Conservation (phyloP, 2,113 vertebrate species). For the Sciurus niger region DNA sequence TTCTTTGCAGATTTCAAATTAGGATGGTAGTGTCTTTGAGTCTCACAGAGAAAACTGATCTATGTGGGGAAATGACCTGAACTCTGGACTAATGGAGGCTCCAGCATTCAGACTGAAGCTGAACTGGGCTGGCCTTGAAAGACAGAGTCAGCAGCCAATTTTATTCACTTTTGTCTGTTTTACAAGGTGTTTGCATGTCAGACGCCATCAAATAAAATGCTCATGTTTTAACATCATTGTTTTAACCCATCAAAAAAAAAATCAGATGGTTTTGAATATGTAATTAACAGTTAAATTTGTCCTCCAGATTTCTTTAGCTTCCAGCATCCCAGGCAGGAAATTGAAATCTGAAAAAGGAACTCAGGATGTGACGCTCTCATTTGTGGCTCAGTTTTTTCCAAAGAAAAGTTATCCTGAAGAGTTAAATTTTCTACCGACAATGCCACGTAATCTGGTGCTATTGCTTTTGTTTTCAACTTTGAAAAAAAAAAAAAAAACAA, state of each 20-base stretch:
- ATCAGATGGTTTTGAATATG: slow-evolving; percentile 51
- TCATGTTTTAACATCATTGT: slow-evolving; percentile 37
- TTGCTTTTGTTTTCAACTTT: slow-evolving; percentile 87
- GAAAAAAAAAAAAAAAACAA: slow-evolving; percentile 61
- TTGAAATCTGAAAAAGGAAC: slow-evolving; percentile 52
- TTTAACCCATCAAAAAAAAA: slow-evolving; percentile 47
- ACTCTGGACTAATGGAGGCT: too few relatives aligned
- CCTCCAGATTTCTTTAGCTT: slow-evolving; percentile 34
- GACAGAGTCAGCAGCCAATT: not conserved
- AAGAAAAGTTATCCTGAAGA: slow-evolving; percentile 63
- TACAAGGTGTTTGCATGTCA: not conserved
- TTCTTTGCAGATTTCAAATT: not conserved
- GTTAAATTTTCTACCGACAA: slow-evolving; percentile 74
- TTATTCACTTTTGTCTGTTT: not conserved
- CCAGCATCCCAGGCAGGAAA: slow-evolving; percentile 32
- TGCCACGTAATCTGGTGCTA: slow-evolving; percentile 50
- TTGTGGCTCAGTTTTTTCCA: not conserved
- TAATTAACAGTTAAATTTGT: slow-evolving; percentile 62
- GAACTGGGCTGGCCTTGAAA: not conserved
- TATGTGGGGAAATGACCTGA: not conserved
- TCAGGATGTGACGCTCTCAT: slow-evolving; percentile 18
- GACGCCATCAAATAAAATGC: not conserved
- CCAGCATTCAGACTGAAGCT: not conserved
- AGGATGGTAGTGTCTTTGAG: not conserved
- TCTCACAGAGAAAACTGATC: not conserved